Base-by-base conservation (phyloP, 2,797 vertebrate species). In the Sarcoramphus papa region DNA sequence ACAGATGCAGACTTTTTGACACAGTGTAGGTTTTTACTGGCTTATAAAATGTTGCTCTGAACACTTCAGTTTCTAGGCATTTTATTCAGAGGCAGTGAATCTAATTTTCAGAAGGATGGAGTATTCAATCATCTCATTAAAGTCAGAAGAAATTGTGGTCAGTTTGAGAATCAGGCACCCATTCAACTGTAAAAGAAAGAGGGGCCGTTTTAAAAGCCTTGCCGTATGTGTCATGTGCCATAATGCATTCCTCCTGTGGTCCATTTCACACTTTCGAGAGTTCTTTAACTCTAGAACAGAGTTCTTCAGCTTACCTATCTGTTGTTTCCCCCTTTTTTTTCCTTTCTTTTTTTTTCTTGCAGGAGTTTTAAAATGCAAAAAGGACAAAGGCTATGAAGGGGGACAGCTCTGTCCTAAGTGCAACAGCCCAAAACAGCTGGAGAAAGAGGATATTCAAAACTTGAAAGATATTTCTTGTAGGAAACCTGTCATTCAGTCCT, bases 281-380 rank as follows among this genome's bases (percentile, higher is more conserved):
- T 47, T 92, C 14, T 64, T 20, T 53, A 63, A 60, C 40, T 88
- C n/a, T 59, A 31, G 10, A 60, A 43, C 27, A 70, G 30, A 69
- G 18, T 68, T 95, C 56, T 67, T 43, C 41, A 43, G 30, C 13
- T 82, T 90, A 37, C 23, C 23, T 77, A 2, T 35, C 7, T 18
- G 15, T 28, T 27, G 33, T 4, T 56, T 24, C 16, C 14, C 6
- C 8, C 12, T 9, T 40, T 41, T 81, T 12, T 56, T 21, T 10
- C 8, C 14, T 12, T 5, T 9, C 3, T 4, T 17, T 16, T 37
- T 69, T 56, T 54, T 93, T 43, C 50, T 84, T 19, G 1, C 74
- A 99, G 99, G 98, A 63, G 95, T 99, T 27, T 81, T 99, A 40
- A 99, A 99, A 97, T 99, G 99, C 95, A 99, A 99, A 96, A 99